Evolutionary conservation across 2,888 invertebrate genomes (phyloP).

Genomic region (Arge pagana): DNA sequence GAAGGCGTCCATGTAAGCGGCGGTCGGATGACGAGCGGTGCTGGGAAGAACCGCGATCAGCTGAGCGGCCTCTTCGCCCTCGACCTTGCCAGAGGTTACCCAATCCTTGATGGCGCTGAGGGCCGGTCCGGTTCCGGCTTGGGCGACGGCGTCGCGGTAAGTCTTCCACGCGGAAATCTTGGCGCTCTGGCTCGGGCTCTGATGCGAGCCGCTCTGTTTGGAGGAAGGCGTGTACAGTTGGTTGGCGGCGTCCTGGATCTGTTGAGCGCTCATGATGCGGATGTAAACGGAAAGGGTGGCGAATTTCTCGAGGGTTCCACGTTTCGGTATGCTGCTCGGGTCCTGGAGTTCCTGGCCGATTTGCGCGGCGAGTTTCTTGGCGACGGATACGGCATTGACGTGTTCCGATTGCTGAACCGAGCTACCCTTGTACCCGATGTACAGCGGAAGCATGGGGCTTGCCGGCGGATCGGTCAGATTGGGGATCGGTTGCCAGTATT

Average conservation of each 20-base stretch:
- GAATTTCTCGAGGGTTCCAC: slow-evolving; percentile 67
- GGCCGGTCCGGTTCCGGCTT: slow-evolving; percentile 73
- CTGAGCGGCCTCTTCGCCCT: slow-evolving; percentile 65
- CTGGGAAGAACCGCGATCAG: slow-evolving; percentile 63
- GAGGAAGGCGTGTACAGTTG: slow-evolving; percentile 57
- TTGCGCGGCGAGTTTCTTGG: slow-evolving; percentile 59
- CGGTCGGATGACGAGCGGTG: slow-evolving; percentile 66
- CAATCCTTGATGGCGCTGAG: slow-evolving; percentile 65
- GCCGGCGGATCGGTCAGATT: slow-evolving; percentile 55
- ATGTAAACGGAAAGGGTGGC: slow-evolving; percentile 64
- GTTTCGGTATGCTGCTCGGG: slow-evolving; percentile 63
- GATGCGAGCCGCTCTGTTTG: slow-evolving; percentile 51
- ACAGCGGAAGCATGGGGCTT: slow-evolving; percentile 59
- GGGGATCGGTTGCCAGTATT: slow-evolving; percentile 47
- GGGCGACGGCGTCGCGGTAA: slow-evolving; percentile 69
- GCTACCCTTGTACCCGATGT: slow-evolving; percentile 60
- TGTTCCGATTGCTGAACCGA: slow-evolving; percentile 50
- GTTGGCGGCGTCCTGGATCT: slow-evolving; percentile 63
- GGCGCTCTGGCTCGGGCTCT: slow-evolving; percentile 41
- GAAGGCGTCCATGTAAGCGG: slow-evolving; percentile 66
- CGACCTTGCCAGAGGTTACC: slow-evolving; percentile 63
- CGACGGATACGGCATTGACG: slow-evolving; percentile 44
- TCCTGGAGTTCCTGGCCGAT: slow-evolving; percentile 66
- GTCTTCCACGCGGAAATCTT: slow-evolving; percentile 64
- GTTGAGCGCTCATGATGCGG: slow-evolving; percentile 66